Evolutionary conservation across 2,797 vertebrate genomes (phyloP).

Genomic region (Galago senegalensis): DNA sequence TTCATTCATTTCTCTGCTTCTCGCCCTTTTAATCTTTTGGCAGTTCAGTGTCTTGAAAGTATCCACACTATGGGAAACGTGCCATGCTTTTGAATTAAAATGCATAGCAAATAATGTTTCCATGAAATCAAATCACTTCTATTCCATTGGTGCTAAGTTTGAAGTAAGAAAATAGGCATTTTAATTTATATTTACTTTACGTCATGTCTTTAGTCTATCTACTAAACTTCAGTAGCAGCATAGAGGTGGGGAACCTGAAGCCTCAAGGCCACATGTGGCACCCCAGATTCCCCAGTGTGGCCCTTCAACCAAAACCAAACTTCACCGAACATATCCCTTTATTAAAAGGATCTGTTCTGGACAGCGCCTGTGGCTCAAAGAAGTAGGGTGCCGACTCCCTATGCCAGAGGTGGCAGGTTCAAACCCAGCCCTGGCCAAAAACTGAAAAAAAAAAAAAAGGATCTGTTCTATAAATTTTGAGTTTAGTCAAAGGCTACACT

Average conservation of each 20-base stretch:
- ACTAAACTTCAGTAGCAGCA: not conserved
- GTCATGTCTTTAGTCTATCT: not conserved
- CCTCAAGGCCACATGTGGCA: not conserved
- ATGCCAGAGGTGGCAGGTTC: too few relatives aligned
- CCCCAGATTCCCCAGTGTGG: not conserved
- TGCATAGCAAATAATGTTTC: not conserved
- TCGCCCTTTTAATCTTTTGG: not conserved
- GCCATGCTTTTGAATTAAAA: not conserved
- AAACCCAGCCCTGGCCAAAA: too few relatives aligned
- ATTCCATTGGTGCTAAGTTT: not conserved
- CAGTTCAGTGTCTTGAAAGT: constrained; percentile 14
- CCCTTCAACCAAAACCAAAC: not conserved
- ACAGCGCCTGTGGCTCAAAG: too few relatives aligned
- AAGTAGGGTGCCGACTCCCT: too few relatives aligned
- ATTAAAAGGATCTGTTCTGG: not conserved
- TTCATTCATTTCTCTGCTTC: not conserved
- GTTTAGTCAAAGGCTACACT: not conserved
- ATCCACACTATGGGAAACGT: not conserved
- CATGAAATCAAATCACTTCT: constrained; percentile 20
- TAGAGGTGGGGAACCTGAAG: not conserved
- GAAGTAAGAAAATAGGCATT: not conserved
- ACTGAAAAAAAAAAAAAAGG: not conserved
- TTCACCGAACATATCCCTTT: not conserved
- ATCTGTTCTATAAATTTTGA: too few relatives aligned
- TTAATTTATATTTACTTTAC: constrained; percentile 32